Conservation (phyloP, 2,113 vertebrate genomes). For the Ploceus nigricollis region DNA sequence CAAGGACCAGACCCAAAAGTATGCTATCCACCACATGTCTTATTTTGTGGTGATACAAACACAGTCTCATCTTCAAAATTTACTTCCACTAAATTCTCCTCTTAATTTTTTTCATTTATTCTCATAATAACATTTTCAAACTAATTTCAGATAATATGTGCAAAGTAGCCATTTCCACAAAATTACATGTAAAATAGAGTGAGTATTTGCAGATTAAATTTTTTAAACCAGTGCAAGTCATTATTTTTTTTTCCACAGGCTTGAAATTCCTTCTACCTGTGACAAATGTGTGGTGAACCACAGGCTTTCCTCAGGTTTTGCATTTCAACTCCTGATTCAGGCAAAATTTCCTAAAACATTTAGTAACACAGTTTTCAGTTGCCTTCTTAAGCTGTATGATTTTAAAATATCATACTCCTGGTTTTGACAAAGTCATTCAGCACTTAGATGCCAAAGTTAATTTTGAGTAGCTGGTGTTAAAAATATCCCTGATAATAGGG, state of each 20-base stretch:
- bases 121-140: background rate
- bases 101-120: background rate
- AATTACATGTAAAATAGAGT: background rate
- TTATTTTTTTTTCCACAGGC: background rate
- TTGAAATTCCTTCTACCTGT: background rate
- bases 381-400: background rate
- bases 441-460: background rate
- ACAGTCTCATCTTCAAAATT: background rate
- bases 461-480: background rate
- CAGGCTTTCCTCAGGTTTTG: background rate
- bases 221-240: background rate
- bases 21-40: accelerated
- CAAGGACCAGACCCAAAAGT: background rate
- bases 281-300: background rate
- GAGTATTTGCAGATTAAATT: background rate
- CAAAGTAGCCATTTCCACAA: background rate
- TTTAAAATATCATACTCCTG: background rate
- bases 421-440: background rate
- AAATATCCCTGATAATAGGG: background rate
- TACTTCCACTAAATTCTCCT: background rate
- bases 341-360: background rate
- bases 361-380: background rate
- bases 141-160: background rate
- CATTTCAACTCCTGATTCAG: background rate
- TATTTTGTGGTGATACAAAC: background rate